These are phyloP conservation scores for Notothenia rossii DNA, from an alignment of 2,113 vertebrate species.

Conservation along the genomic window DNA sequence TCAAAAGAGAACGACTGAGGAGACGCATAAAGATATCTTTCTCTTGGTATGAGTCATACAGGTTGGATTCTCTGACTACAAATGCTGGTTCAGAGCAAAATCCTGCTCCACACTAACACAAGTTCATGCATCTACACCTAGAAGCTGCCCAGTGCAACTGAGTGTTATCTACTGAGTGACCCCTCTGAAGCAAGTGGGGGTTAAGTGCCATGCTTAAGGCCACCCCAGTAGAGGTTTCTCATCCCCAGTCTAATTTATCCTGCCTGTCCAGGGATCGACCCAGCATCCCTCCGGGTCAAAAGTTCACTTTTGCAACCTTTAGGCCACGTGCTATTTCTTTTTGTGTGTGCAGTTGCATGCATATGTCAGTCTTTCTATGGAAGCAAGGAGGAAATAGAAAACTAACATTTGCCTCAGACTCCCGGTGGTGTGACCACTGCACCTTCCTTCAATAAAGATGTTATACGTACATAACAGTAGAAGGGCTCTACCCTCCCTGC, in stretches of 20 bases:
- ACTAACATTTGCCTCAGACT: conserved; percentile 48
- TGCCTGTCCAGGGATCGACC: conserved; percentile 23
- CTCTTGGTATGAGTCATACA: background rate
- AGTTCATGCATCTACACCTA: conserved; percentile 20
- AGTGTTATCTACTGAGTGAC: conserved; percentile 27
- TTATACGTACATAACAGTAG: conserved; percentile 59
- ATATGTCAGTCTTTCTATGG: conserved; percentile 27
- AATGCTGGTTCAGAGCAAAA: conserved; percentile 17
- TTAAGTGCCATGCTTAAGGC: conserved; percentile 55
- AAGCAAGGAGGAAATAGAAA: conserved; percentile 38
- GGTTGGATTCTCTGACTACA: background rate
- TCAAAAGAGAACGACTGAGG: conserved; percentile 2
- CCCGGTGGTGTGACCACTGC: conserved; percentile 40
- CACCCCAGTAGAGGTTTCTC: conserved; percentile 45
- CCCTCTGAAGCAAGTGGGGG: conserved; percentile 24
- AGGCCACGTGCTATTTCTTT: conserved; percentile 20
- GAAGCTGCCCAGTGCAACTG: conserved; percentile 23
- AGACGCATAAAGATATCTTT: conserved; percentile 23
- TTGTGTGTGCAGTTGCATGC: background rate
- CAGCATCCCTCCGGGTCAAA: conserved; percentile 17
- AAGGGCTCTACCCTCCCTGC: conserved; percentile 21
- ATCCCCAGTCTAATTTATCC: conserved; percentile 55
- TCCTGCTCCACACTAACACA: background rate
- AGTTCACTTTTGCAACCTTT: conserved; percentile 42
- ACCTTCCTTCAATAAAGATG: conserved; percentile 57